Evolutionary conservation across 2,797 vertebrate genomes (phyloP).

Genomic region (Poeciliopsis paucimaculata): DNA sequence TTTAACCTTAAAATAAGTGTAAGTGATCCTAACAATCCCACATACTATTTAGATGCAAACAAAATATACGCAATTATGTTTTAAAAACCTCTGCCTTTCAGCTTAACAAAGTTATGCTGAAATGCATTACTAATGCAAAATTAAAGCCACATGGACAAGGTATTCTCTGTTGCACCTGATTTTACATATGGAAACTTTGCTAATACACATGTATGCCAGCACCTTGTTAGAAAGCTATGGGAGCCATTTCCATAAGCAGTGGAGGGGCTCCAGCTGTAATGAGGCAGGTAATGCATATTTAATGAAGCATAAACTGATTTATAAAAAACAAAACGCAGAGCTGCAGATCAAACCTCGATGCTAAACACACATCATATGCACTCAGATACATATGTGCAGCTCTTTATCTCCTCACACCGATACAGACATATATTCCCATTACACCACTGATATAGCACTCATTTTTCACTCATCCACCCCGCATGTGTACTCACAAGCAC

Average conservation of each 20-base stretch:
- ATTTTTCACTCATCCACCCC: constrained; percentile 1
- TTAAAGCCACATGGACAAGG: constrained; percentile 20
- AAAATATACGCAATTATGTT: background rate
- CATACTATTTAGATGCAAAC: constrained; percentile 3
- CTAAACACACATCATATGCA: constrained; percentile 37
- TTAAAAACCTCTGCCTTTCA: constrained; percentile 1
- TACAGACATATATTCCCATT: constrained; percentile 13
- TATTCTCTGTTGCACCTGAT: constrained; percentile 14
- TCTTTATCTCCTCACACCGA: constrained; percentile 16
- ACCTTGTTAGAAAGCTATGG: constrained; percentile 64
- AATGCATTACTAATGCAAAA: constrained; percentile 13
- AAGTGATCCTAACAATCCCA: background rate
- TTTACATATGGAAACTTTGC: constrained; percentile 31
- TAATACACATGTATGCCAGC: constrained; percentile 37
- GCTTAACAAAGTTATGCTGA: background rate
- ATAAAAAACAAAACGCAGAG: constrained; percentile 56
- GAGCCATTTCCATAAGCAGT: constrained; percentile 69
- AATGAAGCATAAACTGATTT: constrained; percentile 83
- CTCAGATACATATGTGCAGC: constrained; percentile 19
- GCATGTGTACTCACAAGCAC: background rate
- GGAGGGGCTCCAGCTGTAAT: constrained; percentile 77
- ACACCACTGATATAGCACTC: constrained; percentile 10
- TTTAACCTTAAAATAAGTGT: background rate
- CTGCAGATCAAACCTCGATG: constrained; percentile 44
- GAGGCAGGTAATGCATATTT: constrained; percentile 86